A percentile compares a stretch with the other conserved stretches of the same genome.
Evolutionary conservation across 1,140 invertebrate genomes (phyloP).

Genomic region (Procambarus virginalis): DNA sequence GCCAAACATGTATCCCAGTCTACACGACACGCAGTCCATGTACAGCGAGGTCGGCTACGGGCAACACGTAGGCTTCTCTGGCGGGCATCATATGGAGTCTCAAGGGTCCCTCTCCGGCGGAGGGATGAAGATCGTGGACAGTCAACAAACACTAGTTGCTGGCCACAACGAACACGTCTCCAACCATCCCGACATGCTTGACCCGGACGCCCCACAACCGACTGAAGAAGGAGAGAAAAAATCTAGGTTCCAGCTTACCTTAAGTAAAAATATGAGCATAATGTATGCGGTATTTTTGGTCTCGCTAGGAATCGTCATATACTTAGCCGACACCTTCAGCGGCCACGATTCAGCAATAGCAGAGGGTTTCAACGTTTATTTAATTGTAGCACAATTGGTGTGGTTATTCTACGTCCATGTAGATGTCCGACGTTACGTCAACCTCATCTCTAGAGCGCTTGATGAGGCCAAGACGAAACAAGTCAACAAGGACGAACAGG

Average conservation of each 20-base stretch:
- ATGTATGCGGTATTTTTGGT: constrained; percentile 82
- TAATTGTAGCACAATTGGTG: constrained; percentile 78
- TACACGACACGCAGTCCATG: constrained; percentile 69
- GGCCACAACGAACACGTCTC: neutral
- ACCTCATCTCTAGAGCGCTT: constrained; percentile 72
- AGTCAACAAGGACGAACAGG: constrained; percentile 72
- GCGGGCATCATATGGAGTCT: constrained; percentile 33
- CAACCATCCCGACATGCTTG: constrained; percentile 15
- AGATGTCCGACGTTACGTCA: constrained; percentile 79
- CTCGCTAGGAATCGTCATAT: constrained; percentile 80
- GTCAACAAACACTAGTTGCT: constrained; percentile 33
- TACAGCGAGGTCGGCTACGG: constrained; percentile 64
- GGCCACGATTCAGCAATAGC: constrained; percentile 75
- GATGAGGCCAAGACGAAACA: constrained; percentile 68
- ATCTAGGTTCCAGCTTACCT: constrained; percentile 57
- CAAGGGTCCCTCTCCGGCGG: constrained; percentile 31
- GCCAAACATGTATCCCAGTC: constrained; percentile 65
- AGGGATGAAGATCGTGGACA: constrained; percentile 31
- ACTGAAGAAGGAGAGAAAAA: constrained; percentile 61
- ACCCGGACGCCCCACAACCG: constrained; percentile 45
- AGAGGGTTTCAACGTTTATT: constrained; percentile 80
- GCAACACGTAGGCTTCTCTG: neutral
- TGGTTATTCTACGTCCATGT: constrained; percentile 79
- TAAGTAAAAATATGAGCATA: constrained; percentile 74
- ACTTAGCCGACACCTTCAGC: constrained; percentile 78